Evolutionary conservation across 92 coral and sea anemone genomes (phyloP), one percentile per base, ranked within the genome.

Genomic region (Hydrozoanthus gracilis): DNA sequence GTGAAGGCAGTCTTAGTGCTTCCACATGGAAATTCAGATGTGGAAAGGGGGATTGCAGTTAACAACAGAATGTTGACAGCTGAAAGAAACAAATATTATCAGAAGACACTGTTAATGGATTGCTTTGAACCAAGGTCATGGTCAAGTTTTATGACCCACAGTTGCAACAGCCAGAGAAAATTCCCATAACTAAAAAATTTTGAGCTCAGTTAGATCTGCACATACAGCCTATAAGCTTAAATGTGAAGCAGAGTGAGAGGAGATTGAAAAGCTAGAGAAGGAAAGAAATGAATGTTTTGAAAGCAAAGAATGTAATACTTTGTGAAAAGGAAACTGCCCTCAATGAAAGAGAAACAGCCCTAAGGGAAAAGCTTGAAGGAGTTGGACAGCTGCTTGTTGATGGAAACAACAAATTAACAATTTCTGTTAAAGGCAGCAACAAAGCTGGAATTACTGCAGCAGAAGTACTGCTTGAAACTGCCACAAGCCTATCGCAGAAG

Each of bases 1-100:
- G 86, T 87, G 67, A 56, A 87, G 76, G 79, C 79, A 77, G 86
- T 58, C 69, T 13, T 72, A 18, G 87, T 84, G 79, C 80, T 84
- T 52, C 71, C 80, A 18, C 78, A 83, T 71, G 79, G 78, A 71
- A 83, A 71, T 83, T 48, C 71, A 71, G 87, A 83, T 55, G 88
- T 85, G 16, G 82, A 85, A n/a, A 85, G 73, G 46, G 82, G 72
- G 49, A 55, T 85, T 12, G 73, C 88, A 39, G 73, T 85, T 44
- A 85, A 84, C 68, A 72, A 69, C 44, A 73, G 74, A 73, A 55
- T 73, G 51, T 15, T 76, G 51, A 49, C 83, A 58, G 5, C 65
- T 76, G 83, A 86, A 76, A 27, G 77, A 60, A 76, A 76, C 76
- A 86, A 86, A 67, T 64, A 79, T 56, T 77, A 65, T 77, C 54